Evolutionary conservation across 2,113 vertebrate species (phyloP).

Genomic region (Alectura lathami): DNA sequence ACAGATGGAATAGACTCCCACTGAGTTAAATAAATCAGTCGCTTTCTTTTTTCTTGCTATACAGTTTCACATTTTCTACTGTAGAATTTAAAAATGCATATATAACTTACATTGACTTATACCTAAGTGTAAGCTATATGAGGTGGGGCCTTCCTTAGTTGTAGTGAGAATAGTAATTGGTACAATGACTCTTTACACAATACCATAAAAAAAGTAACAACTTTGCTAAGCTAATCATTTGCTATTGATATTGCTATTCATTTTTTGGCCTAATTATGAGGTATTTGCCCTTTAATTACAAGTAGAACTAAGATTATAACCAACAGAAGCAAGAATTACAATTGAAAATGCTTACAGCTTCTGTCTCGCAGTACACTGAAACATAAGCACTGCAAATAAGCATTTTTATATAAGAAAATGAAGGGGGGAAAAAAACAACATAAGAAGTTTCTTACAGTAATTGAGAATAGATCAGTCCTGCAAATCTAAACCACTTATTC

Average conservation of each 20-base stretch:
- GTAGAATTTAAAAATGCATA: not conserved
- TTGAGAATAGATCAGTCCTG: not conserved
- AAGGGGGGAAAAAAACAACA: not conserved
- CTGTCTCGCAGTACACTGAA: not conserved
- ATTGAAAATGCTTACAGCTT: not conserved
- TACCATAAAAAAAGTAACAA: not conserved
- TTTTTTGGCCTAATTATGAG: not conserved
- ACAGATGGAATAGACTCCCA: conserved; percentile 62
- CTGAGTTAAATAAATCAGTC: conserved; percentile 37
- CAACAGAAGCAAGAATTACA: not conserved
- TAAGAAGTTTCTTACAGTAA: not conserved
- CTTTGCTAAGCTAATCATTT: not conserved
- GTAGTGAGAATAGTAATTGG: not conserved
- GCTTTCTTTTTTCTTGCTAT: not conserved
- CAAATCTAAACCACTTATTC: not conserved
- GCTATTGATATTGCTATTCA: not conserved
- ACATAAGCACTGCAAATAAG: not conserved
- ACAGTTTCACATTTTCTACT: not conserved
- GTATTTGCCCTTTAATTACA: not conserved
- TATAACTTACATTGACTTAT: not conserved
- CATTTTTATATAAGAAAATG: not conserved
- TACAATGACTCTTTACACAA: not conserved
- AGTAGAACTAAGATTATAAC: not conserved
- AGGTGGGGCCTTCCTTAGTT: not conserved
- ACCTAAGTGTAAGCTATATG: not conserved